Evolutionary conservation across 2,113 vertebrate species (phyloP), one percentile per base, ranked within the genome.

Genomic region (Macheiramphus alcinus): DNA sequence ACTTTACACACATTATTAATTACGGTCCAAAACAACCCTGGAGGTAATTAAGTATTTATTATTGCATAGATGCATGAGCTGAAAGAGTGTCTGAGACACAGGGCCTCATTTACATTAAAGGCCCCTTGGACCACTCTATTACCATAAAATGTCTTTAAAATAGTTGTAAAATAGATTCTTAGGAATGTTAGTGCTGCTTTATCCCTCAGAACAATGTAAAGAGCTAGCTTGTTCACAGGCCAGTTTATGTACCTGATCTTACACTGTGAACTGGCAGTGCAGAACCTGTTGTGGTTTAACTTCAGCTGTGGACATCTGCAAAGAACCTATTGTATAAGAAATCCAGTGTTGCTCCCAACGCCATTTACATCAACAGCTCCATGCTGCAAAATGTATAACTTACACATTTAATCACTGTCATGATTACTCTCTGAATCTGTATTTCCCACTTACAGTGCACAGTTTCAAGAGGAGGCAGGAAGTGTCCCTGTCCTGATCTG

Each of bases 11-110:
- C 23, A 58, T 93, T 94, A 88, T 94, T 96, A 90, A 90, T 82
- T 90, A 92, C 40, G 66, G 34, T 71, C 36, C 71, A 27, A 82
- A 90, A 76, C 62, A 90, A 70, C 45, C 45, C 72, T 68, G 62
- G 52, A 86, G 38, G 50, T 83, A 88, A 95, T 95, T 91, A 96
- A 93, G 52, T 91, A 92, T 97, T 94, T 96, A 83, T 95, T 88
- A 68, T 62, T 80, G 38, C 74, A 83, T 53, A 90, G 75, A 86
- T 58, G 50, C 36, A 73, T 67, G 55, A 95, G 22, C 58, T 94
- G 62, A 90, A 92, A 73, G 19, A 76, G 36, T 55, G 74, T 67
- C 45, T 91, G 80, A 91, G 61, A 58, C 55, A 84, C 13, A 42
- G 38, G n/a, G 29, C 47, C 43, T 67, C 23, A 3, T 88, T 96